A percentile compares a stretch with the other conserved stretches of the same genome.
Conservation (phyloP, 2,797 vertebrate genomes). For the Neosalanx taihuensis region DNA sequence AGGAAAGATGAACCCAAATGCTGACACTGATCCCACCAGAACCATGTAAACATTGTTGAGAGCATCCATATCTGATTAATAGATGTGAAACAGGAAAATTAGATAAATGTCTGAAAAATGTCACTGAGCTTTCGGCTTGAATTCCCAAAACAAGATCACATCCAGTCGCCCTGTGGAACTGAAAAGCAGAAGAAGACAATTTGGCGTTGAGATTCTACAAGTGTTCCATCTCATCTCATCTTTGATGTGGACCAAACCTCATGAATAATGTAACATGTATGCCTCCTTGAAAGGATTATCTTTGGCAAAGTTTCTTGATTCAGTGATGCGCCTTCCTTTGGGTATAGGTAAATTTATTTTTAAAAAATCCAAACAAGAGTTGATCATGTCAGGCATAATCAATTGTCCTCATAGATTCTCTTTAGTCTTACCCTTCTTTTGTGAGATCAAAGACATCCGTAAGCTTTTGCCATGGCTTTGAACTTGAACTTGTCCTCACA, state of each 20-base stretch:
- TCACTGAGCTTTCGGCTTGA: slow-evolving; percentile 23
- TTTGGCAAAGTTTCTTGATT: slow-evolving; percentile 51
- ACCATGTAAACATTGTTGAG: background rate
- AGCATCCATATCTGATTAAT: slow-evolving; percentile 25
- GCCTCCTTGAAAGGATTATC: slow-evolving; percentile 55
- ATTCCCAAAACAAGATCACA: slow-evolving; percentile 48
- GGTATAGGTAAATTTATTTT: background rate
- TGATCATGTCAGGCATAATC: slow-evolving; percentile 34
- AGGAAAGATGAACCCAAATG: too few relatives aligned
- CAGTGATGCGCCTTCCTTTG: background rate
- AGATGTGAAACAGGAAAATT: slow-evolving; percentile 37
- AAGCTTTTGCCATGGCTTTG: slow-evolving; percentile 45
- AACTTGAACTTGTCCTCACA: background rate
- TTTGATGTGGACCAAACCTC: slow-evolving; percentile 68
- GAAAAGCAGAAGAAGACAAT: slow-evolving; percentile 33
- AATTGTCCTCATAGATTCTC: slow-evolving; percentile 56
- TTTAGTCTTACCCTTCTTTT: slow-evolving; percentile 41
- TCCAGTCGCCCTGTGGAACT: slow-evolving; percentile 50
- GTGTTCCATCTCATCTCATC: slow-evolving; percentile 38
- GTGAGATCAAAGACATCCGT: slow-evolving; percentile 51
- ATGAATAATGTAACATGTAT: slow-evolving; percentile 59
- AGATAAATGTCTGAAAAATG: slow-evolving; percentile 27
- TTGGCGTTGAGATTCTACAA: slow-evolving; percentile 36
- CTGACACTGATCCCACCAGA: too few relatives aligned
- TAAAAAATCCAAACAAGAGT: background rate